These are phyloP conservation scores for Numenius arquata DNA, from an alignment of 2,113 vertebrate species.

Conservation along the genomic window DNA sequence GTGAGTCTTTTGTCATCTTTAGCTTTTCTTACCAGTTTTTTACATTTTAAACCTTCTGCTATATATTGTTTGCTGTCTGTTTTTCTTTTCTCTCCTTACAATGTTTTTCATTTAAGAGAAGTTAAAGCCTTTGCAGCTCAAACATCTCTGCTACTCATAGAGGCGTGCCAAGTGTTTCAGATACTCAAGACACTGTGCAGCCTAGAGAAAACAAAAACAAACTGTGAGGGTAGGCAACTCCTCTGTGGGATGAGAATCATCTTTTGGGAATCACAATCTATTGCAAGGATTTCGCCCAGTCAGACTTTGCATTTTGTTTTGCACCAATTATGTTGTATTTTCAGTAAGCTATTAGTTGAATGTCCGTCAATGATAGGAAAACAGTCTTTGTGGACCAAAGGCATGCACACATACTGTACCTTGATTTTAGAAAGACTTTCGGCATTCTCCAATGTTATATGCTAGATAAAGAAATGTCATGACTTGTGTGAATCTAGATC, in stretches of 20 bases:
- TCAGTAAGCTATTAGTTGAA: neutral
- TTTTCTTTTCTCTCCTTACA: neutral
- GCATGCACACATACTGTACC: too few relatives aligned
- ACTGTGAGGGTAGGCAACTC: neutral
- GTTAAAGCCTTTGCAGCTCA: neutral
- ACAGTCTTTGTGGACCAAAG: neutral
- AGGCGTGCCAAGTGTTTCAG: neutral
- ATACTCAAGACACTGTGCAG: neutral
- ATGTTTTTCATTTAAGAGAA: neutral
- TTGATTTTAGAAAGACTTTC: neutral
- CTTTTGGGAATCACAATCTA: neutral
- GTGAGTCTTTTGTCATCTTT: neutral
- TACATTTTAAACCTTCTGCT: neutral
- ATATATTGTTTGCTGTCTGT: neutral
- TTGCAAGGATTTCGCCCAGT: neutral
- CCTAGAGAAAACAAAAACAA: neutral
- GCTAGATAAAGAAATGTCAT: neutral
- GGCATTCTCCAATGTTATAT: neutral
- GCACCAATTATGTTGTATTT: neutral
- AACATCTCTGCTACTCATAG: neutral
- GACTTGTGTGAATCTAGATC: neutral
- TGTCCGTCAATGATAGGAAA: neutral
- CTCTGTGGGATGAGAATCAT: neutral
- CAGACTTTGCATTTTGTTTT: neutral
- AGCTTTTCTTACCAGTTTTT: neutral